phyloP scores from a whole-genome alignment of 1,140 invertebrate species.

The Batillaria attramentaria region DNA sequence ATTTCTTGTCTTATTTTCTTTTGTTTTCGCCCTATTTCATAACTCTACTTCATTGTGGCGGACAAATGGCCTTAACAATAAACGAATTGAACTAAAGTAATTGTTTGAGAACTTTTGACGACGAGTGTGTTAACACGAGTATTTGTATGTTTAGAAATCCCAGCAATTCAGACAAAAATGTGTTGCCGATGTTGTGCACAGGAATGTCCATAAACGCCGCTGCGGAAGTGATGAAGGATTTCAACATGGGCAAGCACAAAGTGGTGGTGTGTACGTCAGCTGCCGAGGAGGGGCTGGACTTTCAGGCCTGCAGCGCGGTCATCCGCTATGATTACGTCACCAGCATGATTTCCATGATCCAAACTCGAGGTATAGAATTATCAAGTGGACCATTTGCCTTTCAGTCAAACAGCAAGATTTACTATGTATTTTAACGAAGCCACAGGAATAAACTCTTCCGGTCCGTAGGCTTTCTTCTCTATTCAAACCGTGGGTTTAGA shows the following conservation, averaged over 20 bases:
- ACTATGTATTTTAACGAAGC: no score
- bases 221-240: conserved; percentile 6
- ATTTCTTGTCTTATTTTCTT: no score
- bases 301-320: conserved; percentile 23
- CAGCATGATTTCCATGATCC: conserved; percentile 19
- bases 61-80: no score
- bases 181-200: not conserved
- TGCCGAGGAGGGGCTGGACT: conserved; percentile 14
- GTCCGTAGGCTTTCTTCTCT: no score
- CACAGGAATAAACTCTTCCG: no score
- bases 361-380: conserved; percentile 16
- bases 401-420: no score
- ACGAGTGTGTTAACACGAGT: not conserved
- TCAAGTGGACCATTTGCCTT: no score
- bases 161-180: not conserved
- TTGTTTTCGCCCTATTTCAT: no score
- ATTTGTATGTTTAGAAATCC: not conserved
- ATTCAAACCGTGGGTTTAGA: no score
- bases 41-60: no score
- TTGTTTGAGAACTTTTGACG: not conserved
- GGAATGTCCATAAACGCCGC: not conserved
- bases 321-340: conserved; percentile 22
- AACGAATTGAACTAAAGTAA: no score
- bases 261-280: conserved; percentile 23
- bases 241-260: conserved; percentile 4